Evolutionary conservation across 2,888 invertebrate species (phyloP), one percentile per base, ranked within the genome.

Genomic region (Meteorus colon): DNA sequence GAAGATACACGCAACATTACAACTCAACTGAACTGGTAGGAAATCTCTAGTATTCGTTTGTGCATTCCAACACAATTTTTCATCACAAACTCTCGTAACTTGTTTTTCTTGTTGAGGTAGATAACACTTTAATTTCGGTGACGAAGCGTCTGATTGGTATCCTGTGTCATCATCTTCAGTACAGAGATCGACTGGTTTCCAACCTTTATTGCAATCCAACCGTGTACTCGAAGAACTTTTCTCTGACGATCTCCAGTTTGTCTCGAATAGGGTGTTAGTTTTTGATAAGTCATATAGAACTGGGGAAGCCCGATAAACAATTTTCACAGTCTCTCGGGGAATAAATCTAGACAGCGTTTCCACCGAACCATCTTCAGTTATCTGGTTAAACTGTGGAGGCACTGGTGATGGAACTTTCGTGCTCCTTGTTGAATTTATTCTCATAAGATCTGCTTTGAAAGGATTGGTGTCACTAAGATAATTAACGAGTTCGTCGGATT

Each of bases 1-100:
- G 76, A 88, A 82, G 71, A 86, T 19, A 48, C 82, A 82, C 1
- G 83, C 62, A 4, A 73, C 29, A 27, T 66, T 65, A 2, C 70
- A 70, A 24, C 77, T 77, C 19, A 87, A 66, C 27, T 78, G 27
- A 62, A 76, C 48, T 45, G 60, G 48, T 27, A 68, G 14, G 1
- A 37, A 63, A 51, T 66, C 16, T 41, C 62, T 1, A 27, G 34
- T 41, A 16, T 31, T n/a, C 3, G 31, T 45, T 16, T 8, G 5
- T n/a, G 16, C 59, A 48, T 16, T 4, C 4, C 2, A n/a, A 48
- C 1, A 4, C 16, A 4, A n/a, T 2, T 48, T 48, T 4, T 48
- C n/a, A 5, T 16, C 48, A 48, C 4, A 4, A n/a, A 0, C n/a
- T 48, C 16, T 16, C 16, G 4, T n/a, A 4, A n/a, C n/a, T 48